Percentiles rank a stretch among this genome's conserved stretches.
phyloP scores from a whole-genome alignment of 1,140 invertebrate genomes.

The Anthonomus grandis region DNA sequence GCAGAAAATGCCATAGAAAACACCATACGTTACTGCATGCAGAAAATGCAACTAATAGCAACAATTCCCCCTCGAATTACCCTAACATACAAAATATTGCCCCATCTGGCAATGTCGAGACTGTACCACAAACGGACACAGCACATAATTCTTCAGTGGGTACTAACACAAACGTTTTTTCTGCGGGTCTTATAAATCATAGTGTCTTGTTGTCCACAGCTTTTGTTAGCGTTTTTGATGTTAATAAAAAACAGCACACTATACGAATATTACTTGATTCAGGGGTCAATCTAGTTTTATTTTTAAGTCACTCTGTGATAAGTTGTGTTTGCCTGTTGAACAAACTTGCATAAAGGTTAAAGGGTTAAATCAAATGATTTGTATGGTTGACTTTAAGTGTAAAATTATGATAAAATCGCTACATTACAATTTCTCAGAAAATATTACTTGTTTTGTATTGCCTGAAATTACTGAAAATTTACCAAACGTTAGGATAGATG shows the following conservation, averaged over 20 bases:
- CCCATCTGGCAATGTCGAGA: neutral
- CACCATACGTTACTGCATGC: neutral
- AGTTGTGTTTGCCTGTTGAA: neutral
- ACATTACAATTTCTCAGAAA: neutral
- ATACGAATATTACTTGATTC: constrained; percentile 2
- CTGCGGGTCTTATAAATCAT: too few relatives aligned
- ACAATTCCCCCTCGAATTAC: neutral
- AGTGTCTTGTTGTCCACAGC: too few relatives aligned
- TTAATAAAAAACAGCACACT: neutral
- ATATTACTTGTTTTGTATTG: neutral
- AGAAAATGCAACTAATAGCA: neutral
- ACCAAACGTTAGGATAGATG: neutral
- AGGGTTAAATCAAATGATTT: neutral
- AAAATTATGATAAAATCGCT: neutral
- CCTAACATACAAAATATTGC: too few relatives aligned
- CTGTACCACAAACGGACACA: too few relatives aligned
- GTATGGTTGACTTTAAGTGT: neutral
- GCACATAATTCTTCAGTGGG: too few relatives aligned
- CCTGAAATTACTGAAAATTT: neutral
- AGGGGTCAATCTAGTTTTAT: constrained; percentile 12
- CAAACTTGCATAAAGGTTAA: neutral
- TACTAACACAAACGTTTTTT: too few relatives aligned
- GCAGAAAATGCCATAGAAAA: neutral
- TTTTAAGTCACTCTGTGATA: neutral
- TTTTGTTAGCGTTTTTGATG: too few relatives aligned